phyloP scores from a whole-genome alignment of 2,888 invertebrate genomes.

The Celastrina argiolus region DNA sequence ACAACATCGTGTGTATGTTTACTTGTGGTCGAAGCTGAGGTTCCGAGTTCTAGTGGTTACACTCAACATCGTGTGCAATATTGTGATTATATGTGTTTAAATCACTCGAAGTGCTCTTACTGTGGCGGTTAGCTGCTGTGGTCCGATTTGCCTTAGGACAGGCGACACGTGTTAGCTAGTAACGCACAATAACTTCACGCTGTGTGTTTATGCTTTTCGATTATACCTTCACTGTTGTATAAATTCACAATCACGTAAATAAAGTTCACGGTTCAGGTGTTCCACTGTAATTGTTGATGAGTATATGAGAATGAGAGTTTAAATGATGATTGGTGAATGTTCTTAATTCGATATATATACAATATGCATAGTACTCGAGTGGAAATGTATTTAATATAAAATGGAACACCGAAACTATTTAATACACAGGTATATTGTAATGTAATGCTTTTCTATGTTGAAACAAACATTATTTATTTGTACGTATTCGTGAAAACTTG shows the following conservation, averaged over 20 bases:
- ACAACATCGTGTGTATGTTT: neutral
- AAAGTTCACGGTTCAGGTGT: neutral
- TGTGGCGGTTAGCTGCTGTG: constrained; percentile 9
- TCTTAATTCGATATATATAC: neutral
- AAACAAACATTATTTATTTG: neutral
- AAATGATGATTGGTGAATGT: neutral
- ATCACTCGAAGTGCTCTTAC: constrained; percentile 22
- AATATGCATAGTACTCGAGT: neutral
- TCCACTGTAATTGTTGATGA: neutral
- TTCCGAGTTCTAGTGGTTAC: neutral
- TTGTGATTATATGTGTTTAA: constrained; percentile 15
- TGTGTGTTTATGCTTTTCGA: neutral
- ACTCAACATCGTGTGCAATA: constrained; percentile 11
- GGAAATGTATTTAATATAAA: neutral
- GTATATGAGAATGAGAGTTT: too few relatives aligned
- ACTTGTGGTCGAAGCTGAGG: neutral
- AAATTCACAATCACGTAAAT: neutral
- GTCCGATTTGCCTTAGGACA: constrained; percentile 4
- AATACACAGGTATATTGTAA: neutral
- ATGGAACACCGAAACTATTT: neutral
- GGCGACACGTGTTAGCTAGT: neutral
- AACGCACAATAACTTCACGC: constrained; percentile 9
- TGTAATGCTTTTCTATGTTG: neutral
- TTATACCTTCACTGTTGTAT: constrained; percentile 2
- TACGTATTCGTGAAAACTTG: neutral